Evolutionary conservation across 2,113 vertebrate species (phyloP).

Genomic region (Neoarius graeffei): DNA sequence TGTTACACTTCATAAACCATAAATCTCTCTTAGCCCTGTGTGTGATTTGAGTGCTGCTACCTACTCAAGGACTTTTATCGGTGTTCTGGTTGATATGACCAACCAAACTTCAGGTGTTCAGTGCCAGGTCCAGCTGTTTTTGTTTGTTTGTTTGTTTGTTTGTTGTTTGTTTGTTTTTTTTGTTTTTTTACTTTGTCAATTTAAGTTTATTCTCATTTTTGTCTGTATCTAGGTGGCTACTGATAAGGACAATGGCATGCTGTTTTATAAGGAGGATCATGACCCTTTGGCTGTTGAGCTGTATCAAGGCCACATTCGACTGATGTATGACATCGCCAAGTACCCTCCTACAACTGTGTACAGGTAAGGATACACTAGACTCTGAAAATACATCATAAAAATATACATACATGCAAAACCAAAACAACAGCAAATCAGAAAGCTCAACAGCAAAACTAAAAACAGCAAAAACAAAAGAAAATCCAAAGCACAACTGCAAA

Average conservation of each 20-base stretch:
- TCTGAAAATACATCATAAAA: not conserved
- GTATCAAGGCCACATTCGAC: conserved; percentile 94
- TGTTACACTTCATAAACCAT: conserved; percentile 67
- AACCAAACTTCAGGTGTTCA: conserved; percentile 64
- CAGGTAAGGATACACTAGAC: conserved; percentile 74
- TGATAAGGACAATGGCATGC: conserved; percentile 91
- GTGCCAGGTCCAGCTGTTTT: conserved; percentile 62
- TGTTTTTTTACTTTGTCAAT: not conserved
- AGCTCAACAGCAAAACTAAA: not conserved
- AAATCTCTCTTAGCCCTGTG: conserved; percentile 31
- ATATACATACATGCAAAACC: not conserved
- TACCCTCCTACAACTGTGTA: conserved; percentile 93
- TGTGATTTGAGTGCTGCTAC: conserved; percentile 33
- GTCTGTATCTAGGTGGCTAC: conserved; percentile 84
- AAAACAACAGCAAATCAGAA: not conserved
- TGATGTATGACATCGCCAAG: conserved; percentile 89
- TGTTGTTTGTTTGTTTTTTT: too few species aligned
- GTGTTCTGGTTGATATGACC: conserved; percentile 67
- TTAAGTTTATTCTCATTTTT: not conserved
- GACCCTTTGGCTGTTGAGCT: conserved; percentile 94
- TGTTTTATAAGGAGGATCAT: conserved; percentile 92
- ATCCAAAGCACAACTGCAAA: not conserved
- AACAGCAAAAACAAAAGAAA: not conserved
- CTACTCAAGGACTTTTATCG: conserved; percentile 67
- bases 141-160: too few species aligned